Conservation (phyloP, 2,113 vertebrate genomes). For the Rhinoptilus africanus region DNA sequence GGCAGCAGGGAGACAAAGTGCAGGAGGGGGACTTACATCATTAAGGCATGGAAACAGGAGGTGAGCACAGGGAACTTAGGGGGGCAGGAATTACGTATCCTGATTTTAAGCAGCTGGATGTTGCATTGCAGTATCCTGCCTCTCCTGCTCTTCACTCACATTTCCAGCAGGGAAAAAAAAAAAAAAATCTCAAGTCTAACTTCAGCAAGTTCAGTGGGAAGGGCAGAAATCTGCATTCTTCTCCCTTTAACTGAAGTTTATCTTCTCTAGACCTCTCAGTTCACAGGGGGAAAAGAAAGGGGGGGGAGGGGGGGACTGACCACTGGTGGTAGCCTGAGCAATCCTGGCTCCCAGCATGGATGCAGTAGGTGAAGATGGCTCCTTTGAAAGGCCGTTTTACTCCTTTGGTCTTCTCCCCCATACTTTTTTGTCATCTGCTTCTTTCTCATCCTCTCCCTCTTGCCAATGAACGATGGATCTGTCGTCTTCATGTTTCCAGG, state of each 20-base stretch:
- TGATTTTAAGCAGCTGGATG: neutral
- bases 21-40: neutral
- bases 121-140: neutral
- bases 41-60: neutral
- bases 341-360: neutral
- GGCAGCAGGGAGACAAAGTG: slow-evolving; percentile 9
- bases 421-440: neutral
- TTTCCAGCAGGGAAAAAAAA: neutral
- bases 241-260: neutral
- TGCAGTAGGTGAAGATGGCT: neutral
- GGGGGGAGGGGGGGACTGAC: too few species aligned
- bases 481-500: slow-evolving; percentile 43
- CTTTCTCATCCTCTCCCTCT: neutral
- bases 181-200: neutral
- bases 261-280: neutral
- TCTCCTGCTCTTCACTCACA: neutral
- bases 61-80: neutral
- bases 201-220: neutral
- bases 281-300: neutral
- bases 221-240: neutral
- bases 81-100: neutral
- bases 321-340: neutral
- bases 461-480: neutral
- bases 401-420: neutral
- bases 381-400: neutral